phyloP scores from a whole-genome alignment of 2,888 invertebrate genomes.

The Syritta pipiens region DNA sequence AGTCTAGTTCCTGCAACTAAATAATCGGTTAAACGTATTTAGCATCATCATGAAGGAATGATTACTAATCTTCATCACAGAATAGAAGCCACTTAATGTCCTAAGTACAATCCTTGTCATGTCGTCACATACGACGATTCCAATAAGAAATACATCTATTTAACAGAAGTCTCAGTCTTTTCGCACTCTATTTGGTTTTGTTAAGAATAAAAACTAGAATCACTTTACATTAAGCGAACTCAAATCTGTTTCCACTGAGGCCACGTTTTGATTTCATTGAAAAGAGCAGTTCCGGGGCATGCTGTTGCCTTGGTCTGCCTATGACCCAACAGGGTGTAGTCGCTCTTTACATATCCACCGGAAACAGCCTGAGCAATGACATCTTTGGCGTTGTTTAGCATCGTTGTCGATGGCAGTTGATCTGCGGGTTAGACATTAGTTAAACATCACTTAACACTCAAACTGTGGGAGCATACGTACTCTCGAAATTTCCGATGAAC shows the following conservation, averaged over 20 bases:
- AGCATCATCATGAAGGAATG: too few relatives aligned
- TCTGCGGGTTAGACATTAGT: not conserved
- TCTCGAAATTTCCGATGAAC: constrained; percentile 81
- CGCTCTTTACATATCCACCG: constrained; percentile 81
- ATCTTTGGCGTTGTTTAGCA: constrained; percentile 82
- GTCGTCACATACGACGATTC: too few relatives aligned
- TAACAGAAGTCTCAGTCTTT: too few relatives aligned
- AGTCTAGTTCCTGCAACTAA: too few relatives aligned
- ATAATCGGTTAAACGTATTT: too few relatives aligned
- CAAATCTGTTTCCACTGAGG: constrained; percentile 79
- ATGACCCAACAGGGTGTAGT: constrained; percentile 85
- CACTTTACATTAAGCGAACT: too few relatives aligned
- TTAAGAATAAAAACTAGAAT: too few relatives aligned
- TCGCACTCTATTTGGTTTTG: too few relatives aligned
- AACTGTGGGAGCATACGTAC: constrained; percentile 63
- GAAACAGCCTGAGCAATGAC: constrained; percentile 83
- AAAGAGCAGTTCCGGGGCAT: constrained; percentile 84
- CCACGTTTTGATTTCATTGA: constrained; percentile 83
- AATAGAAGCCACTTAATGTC: too few relatives aligned
- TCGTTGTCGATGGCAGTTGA: constrained; percentile 81
- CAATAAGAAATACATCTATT: too few relatives aligned
- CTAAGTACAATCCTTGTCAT: too few relatives aligned
- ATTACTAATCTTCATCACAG: too few relatives aligned
- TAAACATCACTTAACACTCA: not conserved
- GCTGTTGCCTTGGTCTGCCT: constrained; percentile 82